phyloP scores from a whole-genome alignment of 2,797 vertebrate species.

The Xiphorhynchus erythropygius region DNA sequence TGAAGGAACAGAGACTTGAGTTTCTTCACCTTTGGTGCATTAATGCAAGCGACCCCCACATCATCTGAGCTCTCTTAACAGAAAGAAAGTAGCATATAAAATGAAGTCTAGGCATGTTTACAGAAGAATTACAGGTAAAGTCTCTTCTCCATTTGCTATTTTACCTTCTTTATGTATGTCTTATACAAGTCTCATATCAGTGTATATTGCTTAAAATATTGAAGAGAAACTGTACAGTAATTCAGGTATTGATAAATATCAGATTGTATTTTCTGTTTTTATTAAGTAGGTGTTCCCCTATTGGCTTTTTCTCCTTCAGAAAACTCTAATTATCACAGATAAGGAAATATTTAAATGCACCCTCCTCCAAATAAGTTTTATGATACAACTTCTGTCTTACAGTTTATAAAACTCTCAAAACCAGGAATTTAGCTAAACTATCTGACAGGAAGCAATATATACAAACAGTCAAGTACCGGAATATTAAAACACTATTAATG shows the following conservation, averaged over 20 bases:
- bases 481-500: background rate
- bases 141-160: background rate
- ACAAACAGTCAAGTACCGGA: background rate
- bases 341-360: background rate
- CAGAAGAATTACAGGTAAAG: background rate
- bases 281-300: background rate
- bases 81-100: background rate
- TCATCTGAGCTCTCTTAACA: background rate
- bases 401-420: background rate
- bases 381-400: background rate
- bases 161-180: background rate
- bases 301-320: background rate
- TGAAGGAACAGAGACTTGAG: background rate
- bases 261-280: background rate
- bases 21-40: background rate
- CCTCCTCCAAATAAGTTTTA: background rate
- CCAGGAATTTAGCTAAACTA: background rate
- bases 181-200: background rate
- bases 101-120: background rate
- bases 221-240: background rate
- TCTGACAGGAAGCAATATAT: background rate
- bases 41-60: background rate
- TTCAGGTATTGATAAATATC: background rate
- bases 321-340: background rate
- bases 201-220: background rate